These are phyloP conservation scores for Fregetta grallaria DNA, from an alignment of 2,113 vertebrate species.

Conservation along the genomic window DNA sequence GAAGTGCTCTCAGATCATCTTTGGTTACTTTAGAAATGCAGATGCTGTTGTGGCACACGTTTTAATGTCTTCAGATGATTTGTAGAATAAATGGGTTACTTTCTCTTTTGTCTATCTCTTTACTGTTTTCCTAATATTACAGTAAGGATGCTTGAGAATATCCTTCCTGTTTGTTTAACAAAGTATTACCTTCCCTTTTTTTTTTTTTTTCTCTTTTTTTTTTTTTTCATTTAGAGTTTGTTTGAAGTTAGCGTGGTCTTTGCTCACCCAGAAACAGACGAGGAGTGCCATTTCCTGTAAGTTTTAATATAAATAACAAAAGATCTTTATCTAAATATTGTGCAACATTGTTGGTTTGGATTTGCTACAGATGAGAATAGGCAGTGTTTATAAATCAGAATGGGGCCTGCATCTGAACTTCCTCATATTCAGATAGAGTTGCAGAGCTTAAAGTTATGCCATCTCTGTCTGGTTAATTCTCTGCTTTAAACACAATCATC, in stretches of 20 bases:
- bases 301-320: slow-evolving; percentile 69
- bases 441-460: background rate
- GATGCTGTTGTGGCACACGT: background rate
- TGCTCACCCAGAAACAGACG: slow-evolving; percentile 87
- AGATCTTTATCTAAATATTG: slow-evolving; percentile 53
- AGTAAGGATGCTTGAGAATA: background rate
- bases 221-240: slow-evolving; percentile 78
- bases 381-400: slow-evolving; percentile 6
- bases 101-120: background rate
- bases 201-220: background rate
- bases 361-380: slow-evolving; percentile 26
- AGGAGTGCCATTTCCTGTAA: slow-evolving; percentile 96
- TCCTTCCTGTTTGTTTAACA: slow-evolving; percentile 47
- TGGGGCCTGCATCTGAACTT: background rate
- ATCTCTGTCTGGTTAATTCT: background rate
- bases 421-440: background rate
- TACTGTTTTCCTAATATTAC: slow-evolving; percentile 1
- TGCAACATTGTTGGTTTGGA: slow-evolving; percentile 43
- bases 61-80: background rate
- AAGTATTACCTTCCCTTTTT: background rate
- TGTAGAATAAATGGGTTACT: background rate
- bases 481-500: background rate
- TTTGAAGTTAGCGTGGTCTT: slow-evolving; percentile 94
- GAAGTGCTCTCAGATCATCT: background rate
- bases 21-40: slow-evolving; percentile 20